Conservation (phyloP, 2,113 vertebrate species). For the Tauraco erythrolophus region DNA sequence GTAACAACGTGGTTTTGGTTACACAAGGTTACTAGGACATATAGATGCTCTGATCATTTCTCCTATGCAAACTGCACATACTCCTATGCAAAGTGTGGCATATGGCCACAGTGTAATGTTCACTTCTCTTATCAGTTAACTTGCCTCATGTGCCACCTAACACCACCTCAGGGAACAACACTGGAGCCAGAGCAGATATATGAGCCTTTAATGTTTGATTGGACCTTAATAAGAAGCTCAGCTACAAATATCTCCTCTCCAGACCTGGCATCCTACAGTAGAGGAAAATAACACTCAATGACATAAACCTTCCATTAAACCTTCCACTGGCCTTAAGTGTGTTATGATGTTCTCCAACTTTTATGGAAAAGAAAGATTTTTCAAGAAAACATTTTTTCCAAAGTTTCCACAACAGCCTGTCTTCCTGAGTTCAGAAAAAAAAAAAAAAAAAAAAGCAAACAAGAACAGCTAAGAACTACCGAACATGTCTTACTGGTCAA, state of each 20-base stretch:
- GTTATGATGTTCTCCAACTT: neutral
- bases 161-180: neutral
- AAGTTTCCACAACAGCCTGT: neutral
- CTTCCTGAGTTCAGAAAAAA: neutral
- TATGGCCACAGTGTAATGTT: neutral
- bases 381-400: neutral
- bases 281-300: neutral
- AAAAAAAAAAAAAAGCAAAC: too few species aligned
- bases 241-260: neutral
- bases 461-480: neutral
- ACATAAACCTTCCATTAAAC: neutral
- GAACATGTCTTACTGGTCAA: neutral
- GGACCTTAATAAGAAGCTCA: neutral
- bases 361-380: neutral
- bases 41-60: neutral
- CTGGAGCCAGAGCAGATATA: neutral
- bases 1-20: neutral
- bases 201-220: neutral
- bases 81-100: neutral
- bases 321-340: accelerated
- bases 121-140: neutral
- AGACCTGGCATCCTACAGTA: neutral
- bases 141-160: accelerated
- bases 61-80: neutral
- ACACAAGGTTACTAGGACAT: neutral